Conservation (phyloP, 2,797 vertebrate genomes). For the Chiloscyllium punctatum region DNA sequence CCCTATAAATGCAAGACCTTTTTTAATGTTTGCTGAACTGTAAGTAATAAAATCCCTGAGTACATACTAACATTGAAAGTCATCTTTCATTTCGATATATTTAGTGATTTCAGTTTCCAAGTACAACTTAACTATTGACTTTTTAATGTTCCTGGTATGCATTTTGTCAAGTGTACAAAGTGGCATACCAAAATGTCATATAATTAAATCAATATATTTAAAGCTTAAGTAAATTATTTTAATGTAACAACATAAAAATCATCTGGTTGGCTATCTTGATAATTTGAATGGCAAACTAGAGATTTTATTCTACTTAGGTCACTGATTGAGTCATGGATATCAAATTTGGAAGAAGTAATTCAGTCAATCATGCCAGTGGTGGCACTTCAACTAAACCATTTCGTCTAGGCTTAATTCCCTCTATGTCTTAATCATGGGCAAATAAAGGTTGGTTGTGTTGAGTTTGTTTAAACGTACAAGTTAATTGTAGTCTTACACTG, state of each 20-base stretch:
- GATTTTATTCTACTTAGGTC: background rate
- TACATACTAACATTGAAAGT: background rate
- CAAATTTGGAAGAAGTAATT: background rate
- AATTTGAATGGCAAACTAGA: background rate
- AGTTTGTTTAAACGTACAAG: background rate
- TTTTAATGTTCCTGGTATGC: constrained; percentile 43
- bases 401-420: background rate
- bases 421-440: background rate
- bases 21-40: constrained; percentile 34
- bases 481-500: background rate
- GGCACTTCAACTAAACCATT: background rate
- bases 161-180: constrained; percentile 47
- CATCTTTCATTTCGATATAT: constrained; percentile 39
- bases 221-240: constrained; percentile 43
- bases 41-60: constrained; percentile 38
- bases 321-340: background rate
- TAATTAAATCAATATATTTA: constrained; percentile 46
- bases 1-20: background rate
- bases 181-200: constrained; percentile 46
- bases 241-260: constrained; percentile 37
- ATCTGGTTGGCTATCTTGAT: background rate
- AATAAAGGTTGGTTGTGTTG: background rate
- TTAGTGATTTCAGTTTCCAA: constrained; percentile 46
- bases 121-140: constrained; percentile 47
- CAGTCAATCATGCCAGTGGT: background rate